phyloP scores from a whole-genome alignment of 2,797 vertebrate genomes.

The Jordanella pulchra region DNA sequence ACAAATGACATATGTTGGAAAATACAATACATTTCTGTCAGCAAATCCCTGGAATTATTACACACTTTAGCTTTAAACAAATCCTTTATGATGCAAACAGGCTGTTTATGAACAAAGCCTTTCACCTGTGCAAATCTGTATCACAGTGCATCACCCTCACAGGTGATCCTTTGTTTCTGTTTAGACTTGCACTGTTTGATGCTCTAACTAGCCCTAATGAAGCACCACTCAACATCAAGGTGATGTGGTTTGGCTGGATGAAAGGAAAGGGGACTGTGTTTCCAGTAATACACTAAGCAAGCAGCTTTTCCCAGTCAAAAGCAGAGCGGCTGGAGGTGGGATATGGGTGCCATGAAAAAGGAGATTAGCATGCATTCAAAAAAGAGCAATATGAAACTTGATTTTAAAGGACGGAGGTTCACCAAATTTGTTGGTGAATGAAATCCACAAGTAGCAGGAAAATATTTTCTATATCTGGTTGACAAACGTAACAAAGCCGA shows the following conservation, averaged over 20 bases:
- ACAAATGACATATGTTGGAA: too few relatives aligned
- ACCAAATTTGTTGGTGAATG: constrained; percentile 23
- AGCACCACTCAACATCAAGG: constrained; percentile 65
- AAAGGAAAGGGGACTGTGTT: constrained; percentile 51
- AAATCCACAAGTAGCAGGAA: constrained; percentile 26
- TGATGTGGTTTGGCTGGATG: constrained; percentile 48
- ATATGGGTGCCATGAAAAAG: constrained; percentile 53
- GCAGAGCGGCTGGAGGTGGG: constrained; percentile 41
- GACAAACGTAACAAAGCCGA: neutral
- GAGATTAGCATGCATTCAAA: constrained; percentile 68
- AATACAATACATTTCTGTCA: too few relatives aligned
- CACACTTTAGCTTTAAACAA: neutral
- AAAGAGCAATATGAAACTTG: constrained; percentile 28
- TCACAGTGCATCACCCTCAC: constrained; percentile 36
- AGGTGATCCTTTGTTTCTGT: constrained; percentile 59
- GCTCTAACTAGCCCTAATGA: constrained; percentile 44
- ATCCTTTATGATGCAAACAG: constrained; percentile 55
- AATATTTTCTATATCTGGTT: neutral
- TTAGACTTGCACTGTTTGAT: constrained; percentile 59
- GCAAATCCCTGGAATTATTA: too few relatives aligned
- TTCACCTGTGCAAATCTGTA: constrained; percentile 14
- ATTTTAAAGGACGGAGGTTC: constrained; percentile 19
- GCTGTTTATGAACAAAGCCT: constrained; percentile 39
- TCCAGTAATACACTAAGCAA: constrained; percentile 61
- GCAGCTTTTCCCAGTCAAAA: constrained; percentile 53